Evolutionary conservation across 2,888 invertebrate species (phyloP).

Genomic region (Keiferia lycopersicella): DNA sequence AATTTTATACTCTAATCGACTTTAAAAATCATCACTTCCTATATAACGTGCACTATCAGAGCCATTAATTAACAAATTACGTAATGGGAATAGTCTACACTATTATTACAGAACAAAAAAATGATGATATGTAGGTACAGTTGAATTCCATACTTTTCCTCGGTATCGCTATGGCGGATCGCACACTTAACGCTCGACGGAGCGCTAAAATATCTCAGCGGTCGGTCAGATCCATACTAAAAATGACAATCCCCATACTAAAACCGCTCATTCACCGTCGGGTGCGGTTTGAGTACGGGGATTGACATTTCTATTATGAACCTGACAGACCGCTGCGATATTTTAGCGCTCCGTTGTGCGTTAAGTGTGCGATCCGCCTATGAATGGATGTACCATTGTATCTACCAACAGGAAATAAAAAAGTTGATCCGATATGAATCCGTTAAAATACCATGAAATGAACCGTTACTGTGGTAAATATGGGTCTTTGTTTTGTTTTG

Average conservation of each 20-base stretch:
- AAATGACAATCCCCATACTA: too few species aligned
- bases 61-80: not conserved
- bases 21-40: not conserved
- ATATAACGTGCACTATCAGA: not conserved
- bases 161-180: not conserved
- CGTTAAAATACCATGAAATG: constrained; percentile 2
- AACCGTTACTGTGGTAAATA: not conserved
- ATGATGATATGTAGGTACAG: constrained; percentile 12
- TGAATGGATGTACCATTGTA: too few species aligned
- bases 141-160: constrained; percentile 21
- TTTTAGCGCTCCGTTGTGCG: too few species aligned
- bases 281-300: too few species aligned
- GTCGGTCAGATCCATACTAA: too few species aligned
- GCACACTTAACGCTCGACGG: too few species aligned
- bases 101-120: constrained; percentile 19
- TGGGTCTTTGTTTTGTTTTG: not conserved
- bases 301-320: too few species aligned
- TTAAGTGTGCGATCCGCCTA: too few species aligned
- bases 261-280: too few species aligned
- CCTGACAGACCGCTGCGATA: too few species aligned
- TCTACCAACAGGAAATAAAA: constrained; percentile 2
- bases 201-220: too few species aligned
- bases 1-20: not conserved
- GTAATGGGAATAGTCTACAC: constrained; percentile 5
- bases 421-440: constrained; percentile 18